Base-by-base conservation (phyloP, 2,113 vertebrate species). In the Carettochelys insculpta region DNA sequence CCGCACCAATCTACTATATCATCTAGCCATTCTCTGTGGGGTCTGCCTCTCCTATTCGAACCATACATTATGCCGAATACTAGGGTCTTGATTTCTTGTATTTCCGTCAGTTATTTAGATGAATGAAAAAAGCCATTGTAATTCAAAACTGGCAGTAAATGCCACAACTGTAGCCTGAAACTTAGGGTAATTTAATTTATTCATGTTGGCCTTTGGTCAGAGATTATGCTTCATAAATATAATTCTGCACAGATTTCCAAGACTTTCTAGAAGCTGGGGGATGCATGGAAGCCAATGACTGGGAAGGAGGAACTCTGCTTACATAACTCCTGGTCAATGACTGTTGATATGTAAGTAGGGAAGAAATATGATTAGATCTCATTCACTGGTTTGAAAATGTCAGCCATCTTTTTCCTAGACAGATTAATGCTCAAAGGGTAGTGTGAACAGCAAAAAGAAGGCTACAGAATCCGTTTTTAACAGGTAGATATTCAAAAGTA, bases 171-270 rank as follows among this genome's bases (percentile, higher is more conserved):
- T 73, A 91, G 41, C 27, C 80, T 80, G 56, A 3, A 51, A 29
- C 16, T 73, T 85, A 22, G 31, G 43, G 76, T 84, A 14, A 79
- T 87, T 86, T 87, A 77, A 89, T 56, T 77, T 82, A 85, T 31
- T 61, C 77, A 65, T 11, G 78, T 58, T 61, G 61, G 10, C 19
- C 83, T 85, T 82, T 94, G 87, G 61, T 88, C 92, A 85, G 75
- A 68, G 43, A 58, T 61, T 71, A 80, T 3, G 22, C 83, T 71
- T 27, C 71, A 25, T 77, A 89, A 47, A 71, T 25, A 5, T 24
- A n/a, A 71, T 68, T 87, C 83, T 92, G 75, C 56, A 87, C 52
- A 80, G 47, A 90, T 92, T 85, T 82, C 51, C 14, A 88, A 77
- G 45, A 38, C 41, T 8, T 10, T 52, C 80, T 43, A 90, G 65